Evolutionary conservation across 2,797 vertebrate genomes (phyloP).

Genomic region (Synanceia verrucosa): DNA sequence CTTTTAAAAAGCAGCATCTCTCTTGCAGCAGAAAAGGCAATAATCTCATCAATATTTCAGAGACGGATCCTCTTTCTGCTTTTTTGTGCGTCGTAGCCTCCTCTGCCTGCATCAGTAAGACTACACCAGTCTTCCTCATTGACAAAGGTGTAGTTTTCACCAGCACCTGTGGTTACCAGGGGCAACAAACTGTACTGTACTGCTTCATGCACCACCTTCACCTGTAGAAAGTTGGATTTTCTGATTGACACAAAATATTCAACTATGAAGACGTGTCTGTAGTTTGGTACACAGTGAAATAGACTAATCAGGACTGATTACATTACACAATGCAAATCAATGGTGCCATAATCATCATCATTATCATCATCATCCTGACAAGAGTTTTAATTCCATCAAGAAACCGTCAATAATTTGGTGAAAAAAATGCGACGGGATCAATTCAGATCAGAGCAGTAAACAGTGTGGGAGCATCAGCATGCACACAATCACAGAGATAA

Average conservation of each 20-base stretch:
- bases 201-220: conserved; percentile 12
- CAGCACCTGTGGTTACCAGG: conserved; percentile 41
- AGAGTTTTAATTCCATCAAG: conserved; percentile 21
- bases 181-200: conserved; percentile 12
- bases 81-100: conserved; percentile 46
- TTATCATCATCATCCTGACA: conserved; percentile 1
- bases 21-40: conserved; percentile 46
- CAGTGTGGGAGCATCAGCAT: conserved; percentile 52
- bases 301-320: not conserved
- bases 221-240: conserved; percentile 16
- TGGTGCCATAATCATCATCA: conserved; percentile 2
- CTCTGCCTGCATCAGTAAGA: conserved; percentile 55
- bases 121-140: conserved; percentile 40
- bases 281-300: conserved; percentile 12
- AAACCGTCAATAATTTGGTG: conserved; percentile 34
- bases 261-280: conserved; percentile 10
- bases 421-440: conserved; percentile 49
- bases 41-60: conserved; percentile 78
- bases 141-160: conserved; percentile 49
- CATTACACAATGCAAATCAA: conserved; percentile 13
- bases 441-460: conserved; percentile 36
- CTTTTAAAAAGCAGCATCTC: conserved; percentile 49
- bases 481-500: conserved; percentile 56
- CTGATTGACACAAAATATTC: conserved; percentile 18
- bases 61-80: conserved; percentile 64